phyloP scores from a whole-genome alignment of 2,888 invertebrate genomes.

The Cerastis rubricosa region DNA sequence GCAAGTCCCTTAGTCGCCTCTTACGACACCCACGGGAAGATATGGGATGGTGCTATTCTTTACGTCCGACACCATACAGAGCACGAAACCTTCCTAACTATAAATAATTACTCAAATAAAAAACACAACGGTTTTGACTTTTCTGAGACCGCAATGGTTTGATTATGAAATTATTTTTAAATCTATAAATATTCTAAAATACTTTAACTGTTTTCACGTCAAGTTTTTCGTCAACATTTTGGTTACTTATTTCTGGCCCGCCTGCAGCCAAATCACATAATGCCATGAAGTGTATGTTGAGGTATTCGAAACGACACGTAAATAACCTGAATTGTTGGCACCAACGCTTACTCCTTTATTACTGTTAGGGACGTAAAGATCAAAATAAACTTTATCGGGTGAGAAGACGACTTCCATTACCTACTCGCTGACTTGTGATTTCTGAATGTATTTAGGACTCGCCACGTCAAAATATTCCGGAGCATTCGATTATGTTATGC shows the following conservation, averaged over 20 bases:
- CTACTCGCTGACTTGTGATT: slow-evolving; percentile 36
- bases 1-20: too few species aligned
- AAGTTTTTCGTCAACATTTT: not conserved
- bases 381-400: slow-evolving; percentile 75
- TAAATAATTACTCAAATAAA: too few species aligned
- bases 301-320: slow-evolving; percentile 63
- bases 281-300: slow-evolving; percentile 34
- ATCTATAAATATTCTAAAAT: not conserved
- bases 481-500: slow-evolving; percentile 54
- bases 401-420: slow-evolving; percentile 54
- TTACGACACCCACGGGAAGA: too few species aligned
- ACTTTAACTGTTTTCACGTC: not conserved
- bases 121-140: not conserved
- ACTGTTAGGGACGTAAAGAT: slow-evolving; percentile 75
- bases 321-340: slow-evolving; percentile 75
- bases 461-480: slow-evolving; percentile 53
- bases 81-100: too few species aligned
- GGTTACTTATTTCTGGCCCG: not conserved
- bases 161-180: not conserved
- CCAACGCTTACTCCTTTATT: slow-evolving; percentile 70
- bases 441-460: slow-evolving; percentile 47
- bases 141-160: not conserved
- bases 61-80: too few species aligned
- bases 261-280: slow-evolving; percentile 40
- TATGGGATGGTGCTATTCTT: too few species aligned